Percentiles rank a stretch among this genome's conserved stretches.
phyloP scores from a whole-genome alignment of 2,888 invertebrate genomes.

The Pollenia griseotomentosa region DNA sequence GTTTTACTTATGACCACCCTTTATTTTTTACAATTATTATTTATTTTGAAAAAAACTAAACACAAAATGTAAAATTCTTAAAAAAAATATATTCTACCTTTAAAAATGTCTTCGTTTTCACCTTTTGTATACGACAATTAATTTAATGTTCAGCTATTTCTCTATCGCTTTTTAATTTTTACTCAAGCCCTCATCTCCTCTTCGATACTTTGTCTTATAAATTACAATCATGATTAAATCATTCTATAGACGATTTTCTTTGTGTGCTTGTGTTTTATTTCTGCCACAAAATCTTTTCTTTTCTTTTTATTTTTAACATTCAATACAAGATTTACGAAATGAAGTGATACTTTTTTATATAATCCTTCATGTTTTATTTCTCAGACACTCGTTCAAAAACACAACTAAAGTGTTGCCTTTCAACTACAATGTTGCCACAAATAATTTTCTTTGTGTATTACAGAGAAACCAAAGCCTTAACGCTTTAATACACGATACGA shows the following conservation, averaged over 20 bases:
- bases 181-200: background rate
- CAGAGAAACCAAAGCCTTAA: conserved; percentile 42
- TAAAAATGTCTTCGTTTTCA: no score
- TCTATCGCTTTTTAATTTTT: background rate
- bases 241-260: conserved; percentile 5
- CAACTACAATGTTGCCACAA: conserved; percentile 13
- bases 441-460: conserved; percentile 42
- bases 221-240: conserved; percentile 24
- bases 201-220: background rate
- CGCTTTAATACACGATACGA: conserved; percentile 9
- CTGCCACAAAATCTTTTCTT: background rate
- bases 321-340: conserved; percentile 28
- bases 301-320: background rate
- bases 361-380: conserved; percentile 19
- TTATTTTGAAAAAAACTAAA: no score
- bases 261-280: background rate
- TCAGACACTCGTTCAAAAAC: background rate
- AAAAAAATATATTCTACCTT: no score
- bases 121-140: background rate
- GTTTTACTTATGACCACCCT: no score
- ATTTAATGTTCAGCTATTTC: background rate
- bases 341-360: conserved; percentile 34
- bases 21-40: no score
- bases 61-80: no score
- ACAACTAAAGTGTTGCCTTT: conserved; percentile 30